Evolutionary conservation across 1,140 invertebrate species (phyloP).

Genomic region (Musca vetustissima): DNA sequence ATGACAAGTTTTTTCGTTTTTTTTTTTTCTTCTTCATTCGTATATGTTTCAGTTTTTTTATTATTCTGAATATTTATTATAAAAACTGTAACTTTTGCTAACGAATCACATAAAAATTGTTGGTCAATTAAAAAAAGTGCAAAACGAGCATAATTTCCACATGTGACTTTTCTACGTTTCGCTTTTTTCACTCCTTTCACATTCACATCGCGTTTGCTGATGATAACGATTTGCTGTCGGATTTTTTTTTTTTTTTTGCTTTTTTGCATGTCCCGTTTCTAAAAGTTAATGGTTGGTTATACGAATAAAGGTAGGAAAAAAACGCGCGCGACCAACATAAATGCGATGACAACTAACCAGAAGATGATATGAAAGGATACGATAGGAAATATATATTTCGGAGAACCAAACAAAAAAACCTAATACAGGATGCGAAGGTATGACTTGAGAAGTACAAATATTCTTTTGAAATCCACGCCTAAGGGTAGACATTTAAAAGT

Average conservation of each 20-base stretch:
- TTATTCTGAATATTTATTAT: background rate
- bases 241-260: background rate
- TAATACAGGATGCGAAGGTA: too few species aligned
- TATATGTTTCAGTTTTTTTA: too few species aligned
- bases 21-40: too few species aligned
- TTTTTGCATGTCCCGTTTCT: background rate
- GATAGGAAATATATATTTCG: too few species aligned
- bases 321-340: background rate
- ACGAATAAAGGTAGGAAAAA: background rate
- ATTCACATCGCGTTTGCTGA: background rate
- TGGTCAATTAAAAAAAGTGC: slow-evolving; percentile 20
- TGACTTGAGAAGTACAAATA: too few species aligned
- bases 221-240: slow-evolving; percentile 2
- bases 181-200: background rate
- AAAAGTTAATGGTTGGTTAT: background rate
- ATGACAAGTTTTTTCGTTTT: too few species aligned
- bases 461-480: too few species aligned
- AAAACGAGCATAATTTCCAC: slow-evolving; percentile 18
- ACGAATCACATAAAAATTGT: slow-evolving; percentile 21
- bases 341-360: background rate
- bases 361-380: background rate
- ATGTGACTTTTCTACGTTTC: slow-evolving; percentile 5
- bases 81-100: slow-evolving; percentile 12
- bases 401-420: too few species aligned
- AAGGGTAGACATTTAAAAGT: too few species aligned